These are phyloP conservation scores for Diarsia dahlii DNA, from an alignment of 2,888 invertebrate genomes.

Conservation along the genomic window DNA sequence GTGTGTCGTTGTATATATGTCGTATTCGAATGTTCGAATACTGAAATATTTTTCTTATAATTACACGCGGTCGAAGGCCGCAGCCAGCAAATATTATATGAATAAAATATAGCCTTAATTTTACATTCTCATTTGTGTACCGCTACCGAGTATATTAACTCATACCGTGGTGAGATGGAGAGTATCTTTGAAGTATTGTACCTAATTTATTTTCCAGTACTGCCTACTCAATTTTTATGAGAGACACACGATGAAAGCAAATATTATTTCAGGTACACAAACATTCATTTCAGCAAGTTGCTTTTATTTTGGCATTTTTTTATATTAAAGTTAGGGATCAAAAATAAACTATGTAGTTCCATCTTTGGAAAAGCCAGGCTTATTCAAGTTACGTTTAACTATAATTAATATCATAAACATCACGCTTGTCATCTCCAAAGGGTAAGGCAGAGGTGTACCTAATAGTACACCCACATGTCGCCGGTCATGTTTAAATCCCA, in stretches of 20 bases:
- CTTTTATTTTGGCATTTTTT: not conserved
- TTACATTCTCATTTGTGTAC: not conserved
- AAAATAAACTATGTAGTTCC: not conserved
- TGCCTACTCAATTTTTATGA: conserved; percentile 14
- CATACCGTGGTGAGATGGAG: not conserved
- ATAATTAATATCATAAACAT: not conserved
- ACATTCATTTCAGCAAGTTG: not conserved
- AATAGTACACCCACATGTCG: too few species aligned
- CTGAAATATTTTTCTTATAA: too few species aligned
- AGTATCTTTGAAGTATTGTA: conserved; percentile 4
- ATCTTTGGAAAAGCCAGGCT: not conserved
- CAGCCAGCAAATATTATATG: too few species aligned
- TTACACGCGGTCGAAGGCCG: too few species aligned
- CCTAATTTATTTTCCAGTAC: conserved; percentile 18
- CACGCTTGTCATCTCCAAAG: too few species aligned
- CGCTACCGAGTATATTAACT: not conserved
- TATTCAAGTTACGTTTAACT: not conserved
- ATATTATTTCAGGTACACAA: conserved; percentile 11
- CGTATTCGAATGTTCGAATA: too few species aligned
- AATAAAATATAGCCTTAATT: conserved; percentile 1
- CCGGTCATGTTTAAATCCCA: too few species aligned
- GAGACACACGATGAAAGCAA: conserved; percentile 7
- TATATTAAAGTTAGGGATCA: not conserved
- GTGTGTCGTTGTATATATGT: too few species aligned
- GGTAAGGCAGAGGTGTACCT: too few species aligned